Evolutionary conservation across 2,888 invertebrate genomes (phyloP).

Genomic region (Pasiphila rectangulata): DNA sequence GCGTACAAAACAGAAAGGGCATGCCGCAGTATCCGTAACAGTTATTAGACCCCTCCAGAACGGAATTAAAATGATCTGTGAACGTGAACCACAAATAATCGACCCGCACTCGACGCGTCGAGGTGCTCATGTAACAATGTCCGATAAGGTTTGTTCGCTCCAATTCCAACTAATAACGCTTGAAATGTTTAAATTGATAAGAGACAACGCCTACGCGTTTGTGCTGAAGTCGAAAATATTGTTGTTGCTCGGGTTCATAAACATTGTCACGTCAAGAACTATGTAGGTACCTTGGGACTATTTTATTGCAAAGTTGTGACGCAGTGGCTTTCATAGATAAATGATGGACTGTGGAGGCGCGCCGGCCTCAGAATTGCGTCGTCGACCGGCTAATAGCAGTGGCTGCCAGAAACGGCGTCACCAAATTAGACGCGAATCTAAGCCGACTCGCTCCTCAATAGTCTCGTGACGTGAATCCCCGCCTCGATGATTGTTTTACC

Average conservation of each 20-base stretch:
- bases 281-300: neutral
- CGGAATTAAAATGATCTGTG: slow-evolving; percentile 6
- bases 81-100: slow-evolving; percentile 10
- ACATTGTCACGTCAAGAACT: slow-evolving; percentile 34
- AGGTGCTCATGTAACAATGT: slow-evolving; percentile 24
- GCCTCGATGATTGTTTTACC: slow-evolving; percentile 50
- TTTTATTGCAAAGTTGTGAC: slow-evolving; percentile 34
- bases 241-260: slow-evolving; percentile 41
- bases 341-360: slow-evolving; percentile 20
- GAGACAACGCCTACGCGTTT: slow-evolving; percentile 8
- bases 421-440: slow-evolving; percentile 71
- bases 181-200: slow-evolving; percentile 8
- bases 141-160: slow-evolving; percentile 18
- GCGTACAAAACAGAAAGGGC: slow-evolving; percentile 41
- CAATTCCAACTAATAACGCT: slow-evolving; percentile 17
- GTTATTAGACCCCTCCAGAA: slow-evolving; percentile 29
- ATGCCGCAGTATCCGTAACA: slow-evolving; percentile 19
- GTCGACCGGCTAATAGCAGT: slow-evolving; percentile 31
- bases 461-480: slow-evolving; percentile 58
- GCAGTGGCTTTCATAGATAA: slow-evolving; percentile 29
- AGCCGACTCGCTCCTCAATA: slow-evolving; percentile 42
- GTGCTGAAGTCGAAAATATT: slow-evolving; percentile 29
- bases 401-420: slow-evolving; percentile 58
- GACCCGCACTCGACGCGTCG: neutral
- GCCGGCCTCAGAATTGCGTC: slow-evolving; percentile 43